Conservation (phyloP, 2,113 vertebrate species). For the Muscicapa adusta region DNA sequence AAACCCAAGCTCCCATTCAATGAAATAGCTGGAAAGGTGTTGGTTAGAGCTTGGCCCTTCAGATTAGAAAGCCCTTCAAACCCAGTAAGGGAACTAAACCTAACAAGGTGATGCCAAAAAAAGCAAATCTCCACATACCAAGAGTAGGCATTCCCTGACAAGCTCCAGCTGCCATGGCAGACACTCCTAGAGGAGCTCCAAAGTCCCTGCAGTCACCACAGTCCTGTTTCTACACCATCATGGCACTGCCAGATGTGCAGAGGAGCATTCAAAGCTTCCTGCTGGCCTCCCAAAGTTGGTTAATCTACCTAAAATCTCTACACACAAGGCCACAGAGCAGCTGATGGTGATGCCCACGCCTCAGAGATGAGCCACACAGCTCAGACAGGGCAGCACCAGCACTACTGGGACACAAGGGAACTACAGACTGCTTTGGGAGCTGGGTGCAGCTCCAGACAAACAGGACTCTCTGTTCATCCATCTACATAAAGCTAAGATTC, state of each 20-base stretch:
- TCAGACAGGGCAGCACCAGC: neutral
- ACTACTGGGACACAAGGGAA: rapidly evolving
- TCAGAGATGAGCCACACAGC: rapidly evolving
- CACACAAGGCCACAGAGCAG: rapidly evolving
- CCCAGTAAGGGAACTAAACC: neutral
- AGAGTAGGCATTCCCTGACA: neutral
- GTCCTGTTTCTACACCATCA: rapidly evolving
- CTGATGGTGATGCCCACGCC: neutral
- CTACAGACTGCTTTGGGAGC: neutral
- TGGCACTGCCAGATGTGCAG: neutral
- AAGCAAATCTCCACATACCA: neutral
- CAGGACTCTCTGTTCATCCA: neutral
- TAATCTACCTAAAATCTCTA: too few species aligned
- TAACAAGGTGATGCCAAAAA: rapidly evolving
- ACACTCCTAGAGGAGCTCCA: neutral
- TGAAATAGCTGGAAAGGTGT: neutral
- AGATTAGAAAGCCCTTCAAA: neutral
- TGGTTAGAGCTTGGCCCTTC: neutral
- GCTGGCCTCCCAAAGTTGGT: neutral
- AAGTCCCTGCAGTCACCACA: neutral
- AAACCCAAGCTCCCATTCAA: neutral
- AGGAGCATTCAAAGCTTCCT: neutral
- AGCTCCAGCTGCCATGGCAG: rapidly evolving
- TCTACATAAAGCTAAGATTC: neutral
- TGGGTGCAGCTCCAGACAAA: neutral